phyloP scores from a whole-genome alignment of 2,888 invertebrate species.

The Agrotis ipsilon region DNA sequence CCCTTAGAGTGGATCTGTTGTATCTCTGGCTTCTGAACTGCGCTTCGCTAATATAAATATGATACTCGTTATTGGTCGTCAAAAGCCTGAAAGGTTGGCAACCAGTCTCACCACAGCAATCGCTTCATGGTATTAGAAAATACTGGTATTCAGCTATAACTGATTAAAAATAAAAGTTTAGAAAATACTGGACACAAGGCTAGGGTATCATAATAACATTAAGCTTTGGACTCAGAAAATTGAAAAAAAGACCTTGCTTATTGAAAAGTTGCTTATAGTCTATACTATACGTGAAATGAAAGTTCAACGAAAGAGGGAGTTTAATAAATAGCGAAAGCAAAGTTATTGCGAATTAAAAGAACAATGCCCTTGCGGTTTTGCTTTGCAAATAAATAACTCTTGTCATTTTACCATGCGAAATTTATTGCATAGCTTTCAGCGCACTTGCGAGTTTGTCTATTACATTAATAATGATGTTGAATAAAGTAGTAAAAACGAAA shows the following conservation, averaged over 20 bases:
- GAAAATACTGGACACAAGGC: not conserved
- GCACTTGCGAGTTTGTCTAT: not conserved
- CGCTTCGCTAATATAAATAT: not conserved
- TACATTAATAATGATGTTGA: not conserved
- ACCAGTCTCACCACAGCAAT: no score
- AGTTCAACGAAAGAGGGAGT: no score
- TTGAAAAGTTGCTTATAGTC: not conserved
- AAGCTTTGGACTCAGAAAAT: no score
- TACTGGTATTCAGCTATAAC: not conserved
- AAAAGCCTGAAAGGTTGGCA: not conserved
- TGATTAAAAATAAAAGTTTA: not conserved
- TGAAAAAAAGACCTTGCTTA: not conserved
- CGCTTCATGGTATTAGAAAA: not conserved
- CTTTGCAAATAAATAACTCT: constrained; percentile 6
- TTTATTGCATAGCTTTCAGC: constrained; percentile 4
- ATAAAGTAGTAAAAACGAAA: no score
- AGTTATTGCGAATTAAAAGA: not conserved
- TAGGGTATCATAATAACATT: no score
- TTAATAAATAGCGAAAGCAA: not conserved
- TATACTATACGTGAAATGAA: no score
- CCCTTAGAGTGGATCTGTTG: not conserved
- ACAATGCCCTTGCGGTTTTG: not conserved
- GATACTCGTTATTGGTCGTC: not conserved
- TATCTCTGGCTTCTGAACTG: not conserved
- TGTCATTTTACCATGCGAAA: not conserved